phyloP scores from a whole-genome alignment of 2,888 invertebrate species.

The Drosophila macrothrix region DNA sequence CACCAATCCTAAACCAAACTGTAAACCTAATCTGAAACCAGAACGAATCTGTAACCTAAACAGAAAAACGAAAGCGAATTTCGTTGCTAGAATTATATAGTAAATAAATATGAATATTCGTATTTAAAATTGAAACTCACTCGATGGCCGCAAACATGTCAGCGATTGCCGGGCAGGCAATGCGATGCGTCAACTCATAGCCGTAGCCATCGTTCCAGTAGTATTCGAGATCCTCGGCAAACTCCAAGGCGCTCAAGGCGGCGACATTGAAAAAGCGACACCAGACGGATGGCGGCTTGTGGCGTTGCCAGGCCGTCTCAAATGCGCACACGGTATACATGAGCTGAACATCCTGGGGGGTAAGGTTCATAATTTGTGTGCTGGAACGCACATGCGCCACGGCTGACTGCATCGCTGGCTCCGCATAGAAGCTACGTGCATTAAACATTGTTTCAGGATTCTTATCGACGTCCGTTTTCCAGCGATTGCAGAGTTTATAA shows the following conservation, averaged over 20 bases:
- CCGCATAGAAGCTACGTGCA: slow-evolving; percentile 86
- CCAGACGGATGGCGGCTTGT: slow-evolving; percentile 89
- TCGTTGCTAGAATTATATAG: neutral
- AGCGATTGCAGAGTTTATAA: slow-evolving; percentile 91
- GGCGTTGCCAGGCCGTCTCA: slow-evolving; percentile 92
- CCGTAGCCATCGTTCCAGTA: slow-evolving; percentile 95
- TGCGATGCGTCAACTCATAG: slow-evolving; percentile 89
- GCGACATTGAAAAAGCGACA: slow-evolving; percentile 89
- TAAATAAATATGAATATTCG: neutral
- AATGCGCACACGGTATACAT: slow-evolving; percentile 92
- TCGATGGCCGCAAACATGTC: slow-evolving; percentile 89
- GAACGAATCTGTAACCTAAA: neutral
- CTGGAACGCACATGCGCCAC: slow-evolving; percentile 86
- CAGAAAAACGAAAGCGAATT: neutral
- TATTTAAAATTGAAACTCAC: slow-evolving; percentile 85
- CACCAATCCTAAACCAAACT: neutral
- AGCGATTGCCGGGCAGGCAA: slow-evolving; percentile 90
- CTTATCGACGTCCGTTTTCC: slow-evolving; percentile 89
- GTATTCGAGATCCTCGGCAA: slow-evolving; percentile 90
- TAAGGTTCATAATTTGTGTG: slow-evolving; percentile 87
- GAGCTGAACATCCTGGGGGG: slow-evolving; percentile 87
- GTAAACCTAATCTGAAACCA: neutral
- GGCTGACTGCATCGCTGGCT: slow-evolving; percentile 86
- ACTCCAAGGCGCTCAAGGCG: slow-evolving; percentile 89
- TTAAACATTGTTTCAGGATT: slow-evolving; percentile 88